Percentiles rank a stretch among this genome's conserved stretches.
These are phyloP conservation scores for Cerastis leucographa DNA, from an alignment of 2,888 invertebrate species.

Conservation along the genomic window DNA sequence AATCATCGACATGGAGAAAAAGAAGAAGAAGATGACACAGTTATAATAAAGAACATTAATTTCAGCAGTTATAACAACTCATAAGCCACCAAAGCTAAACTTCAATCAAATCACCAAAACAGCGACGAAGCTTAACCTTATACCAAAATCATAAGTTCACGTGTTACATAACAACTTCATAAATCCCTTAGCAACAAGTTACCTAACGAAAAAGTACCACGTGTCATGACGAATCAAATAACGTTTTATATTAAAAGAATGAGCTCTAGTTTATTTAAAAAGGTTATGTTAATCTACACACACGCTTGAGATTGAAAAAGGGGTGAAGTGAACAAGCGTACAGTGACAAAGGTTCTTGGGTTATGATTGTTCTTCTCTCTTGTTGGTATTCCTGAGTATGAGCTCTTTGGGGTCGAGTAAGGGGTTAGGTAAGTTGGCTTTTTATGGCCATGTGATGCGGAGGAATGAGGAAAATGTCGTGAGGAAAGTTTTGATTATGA, in stretches of 20 bases:
- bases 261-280: constrained; percentile 29
- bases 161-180: constrained; percentile 24
- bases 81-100: background rate
- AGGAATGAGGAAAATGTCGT: too few relatives aligned
- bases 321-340: background rate
- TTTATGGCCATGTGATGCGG: too few relatives aligned
- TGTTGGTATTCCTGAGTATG: background rate
- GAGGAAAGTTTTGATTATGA: too few relatives aligned
- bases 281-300: constrained; percentile 29
- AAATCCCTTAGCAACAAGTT: constrained; percentile 50
- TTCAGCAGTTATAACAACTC: background rate
- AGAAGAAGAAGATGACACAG: too few relatives aligned
- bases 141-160: constrained; percentile 15
- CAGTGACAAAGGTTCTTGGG: background rate
- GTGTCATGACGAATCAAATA: constrained; percentile 52
- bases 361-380: background rate
- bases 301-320: constrained; percentile 29
- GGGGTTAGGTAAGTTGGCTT: too few relatives aligned
- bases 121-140: background rate
- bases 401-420: too few relatives aligned
- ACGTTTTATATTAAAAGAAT: constrained; percentile 48
- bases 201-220: constrained; percentile 37
- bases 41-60: too few relatives aligned
- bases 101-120: background rate
- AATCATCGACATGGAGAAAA: too few relatives aligned